Conservation (phyloP, 2,797 vertebrate species). For the Meriones psammophilus region DNA sequence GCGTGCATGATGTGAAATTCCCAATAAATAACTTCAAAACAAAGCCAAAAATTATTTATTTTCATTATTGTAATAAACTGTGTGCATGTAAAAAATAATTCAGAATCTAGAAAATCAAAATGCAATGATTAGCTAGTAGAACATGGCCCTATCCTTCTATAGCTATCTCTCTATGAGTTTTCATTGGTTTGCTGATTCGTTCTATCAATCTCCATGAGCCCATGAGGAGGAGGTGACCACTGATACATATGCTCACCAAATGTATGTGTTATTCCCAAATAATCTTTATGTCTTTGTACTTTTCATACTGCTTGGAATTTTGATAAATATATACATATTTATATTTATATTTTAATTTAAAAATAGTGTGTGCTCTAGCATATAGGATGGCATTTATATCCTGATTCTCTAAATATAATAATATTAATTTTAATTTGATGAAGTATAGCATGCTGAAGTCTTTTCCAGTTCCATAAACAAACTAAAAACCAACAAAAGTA, state of each 20-base stretch:
- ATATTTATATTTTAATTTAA: neutral
- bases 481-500: conserved; percentile 80
- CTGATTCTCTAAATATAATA: conserved; percentile 70
- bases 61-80: neutral
- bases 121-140: conserved; percentile 38
- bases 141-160: neutral
- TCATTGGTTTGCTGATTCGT: neutral
- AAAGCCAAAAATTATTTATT: neutral
- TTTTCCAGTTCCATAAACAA: conserved; percentile 84
- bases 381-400: conserved; percentile 68
- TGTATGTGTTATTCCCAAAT: conserved; percentile 28
- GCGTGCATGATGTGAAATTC: neutral
- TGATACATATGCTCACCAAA: neutral
- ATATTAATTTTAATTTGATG: conserved; percentile 80
- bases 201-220: neutral
- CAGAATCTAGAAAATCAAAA: conserved; percentile 56
- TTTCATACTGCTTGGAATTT: conserved; percentile 41
- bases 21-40: neutral
- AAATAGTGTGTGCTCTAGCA: conserved; percentile 53
- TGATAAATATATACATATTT: neutral
- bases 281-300: conserved; percentile 57
- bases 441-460: conserved; percentile 80
- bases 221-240: neutral
- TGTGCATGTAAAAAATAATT: neutral
- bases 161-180: neutral